Percentiles rank a stretch among this genome's conserved stretches.
These are phyloP conservation scores for Aurelia sp. DNA, from an alignment of 30 jellyfish, hydroid and myxozoan genomes.

Conservation along the genomic window DNA sequence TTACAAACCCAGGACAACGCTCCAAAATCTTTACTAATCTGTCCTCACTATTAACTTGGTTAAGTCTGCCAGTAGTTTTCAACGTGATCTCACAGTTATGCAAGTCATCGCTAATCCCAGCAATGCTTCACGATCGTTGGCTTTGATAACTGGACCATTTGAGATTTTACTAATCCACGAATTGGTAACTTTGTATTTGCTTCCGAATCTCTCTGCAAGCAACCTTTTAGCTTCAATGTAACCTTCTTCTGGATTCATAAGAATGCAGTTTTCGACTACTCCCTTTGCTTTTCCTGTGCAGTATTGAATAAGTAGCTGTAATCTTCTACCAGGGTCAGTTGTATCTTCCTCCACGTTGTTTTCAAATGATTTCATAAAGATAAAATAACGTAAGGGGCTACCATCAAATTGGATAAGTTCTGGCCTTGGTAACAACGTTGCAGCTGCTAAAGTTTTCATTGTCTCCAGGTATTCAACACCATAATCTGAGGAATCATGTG, in stretches of 20 bases:
- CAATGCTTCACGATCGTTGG: conserved; percentile 20
- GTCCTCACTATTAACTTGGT: conserved; percentile 24
- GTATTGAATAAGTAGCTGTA: conserved; percentile 37
- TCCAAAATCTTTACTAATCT: conserved; percentile 21
- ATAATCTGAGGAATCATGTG: conserved; percentile 18
- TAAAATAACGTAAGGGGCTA: conserved; percentile 28
- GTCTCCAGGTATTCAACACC: conserved; percentile 39
- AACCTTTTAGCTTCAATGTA: conserved; percentile 33
- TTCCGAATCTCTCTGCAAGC: conserved; percentile 62
- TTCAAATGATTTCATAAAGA: conserved; percentile 31
- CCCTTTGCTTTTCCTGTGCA: conserved; percentile 48
- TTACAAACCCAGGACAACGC: conserved; percentile 31
- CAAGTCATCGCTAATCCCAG: conserved; percentile 24
- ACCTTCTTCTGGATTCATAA: conserved; percentile 37
- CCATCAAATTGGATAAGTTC: conserved; percentile 50
- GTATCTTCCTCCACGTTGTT: conserved; percentile 32
- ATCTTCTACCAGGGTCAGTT: conserved; percentile 36
- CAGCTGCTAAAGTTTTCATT: conserved; percentile 42
- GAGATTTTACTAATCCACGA: conserved; percentile 17
- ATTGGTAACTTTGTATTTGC: conserved; percentile 1
- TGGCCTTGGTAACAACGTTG: conserved; percentile 46
- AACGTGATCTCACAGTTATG: conserved; percentile 29
- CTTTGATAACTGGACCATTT: conserved; percentile 9
- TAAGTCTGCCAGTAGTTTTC: conserved; percentile 32
- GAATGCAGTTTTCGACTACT: conserved; percentile 40